phyloP scores from a whole-genome alignment of 2,888 invertebrate genomes.

The Rhagonycha lutea region DNA sequence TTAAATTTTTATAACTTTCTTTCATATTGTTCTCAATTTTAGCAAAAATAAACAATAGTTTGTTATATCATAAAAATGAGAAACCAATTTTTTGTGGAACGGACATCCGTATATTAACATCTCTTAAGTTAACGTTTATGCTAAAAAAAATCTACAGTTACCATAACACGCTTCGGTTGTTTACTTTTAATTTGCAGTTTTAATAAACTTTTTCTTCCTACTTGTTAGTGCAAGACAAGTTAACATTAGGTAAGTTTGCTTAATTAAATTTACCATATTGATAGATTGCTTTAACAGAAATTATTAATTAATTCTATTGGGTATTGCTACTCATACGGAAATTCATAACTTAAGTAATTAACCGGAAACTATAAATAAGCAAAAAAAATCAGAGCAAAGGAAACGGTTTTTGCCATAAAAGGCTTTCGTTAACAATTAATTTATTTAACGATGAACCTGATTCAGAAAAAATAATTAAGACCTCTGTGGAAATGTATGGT shows the following conservation, averaged over 20 bases:
- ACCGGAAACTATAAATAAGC: background rate
- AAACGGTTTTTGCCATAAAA: too few relatives aligned
- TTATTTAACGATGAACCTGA: background rate
- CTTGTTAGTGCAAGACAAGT: background rate
- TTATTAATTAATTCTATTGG: too few relatives aligned
- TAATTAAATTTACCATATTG: background rate
- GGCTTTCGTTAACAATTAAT: too few relatives aligned
- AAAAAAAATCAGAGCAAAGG: too few relatives aligned
- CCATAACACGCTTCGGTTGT: background rate
- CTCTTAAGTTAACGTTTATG: constrained; percentile 17
- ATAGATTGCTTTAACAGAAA: too few relatives aligned
- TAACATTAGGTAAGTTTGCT: background rate
- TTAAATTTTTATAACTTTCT: background rate
- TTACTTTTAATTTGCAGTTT: background rate
- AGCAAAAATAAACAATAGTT: constrained; percentile 24
- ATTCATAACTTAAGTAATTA: background rate
- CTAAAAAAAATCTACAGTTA: background rate
- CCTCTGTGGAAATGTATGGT: background rate
- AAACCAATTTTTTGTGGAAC: constrained; percentile 27
- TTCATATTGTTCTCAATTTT: constrained; percentile 18
- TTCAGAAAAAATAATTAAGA: constrained; percentile 17
- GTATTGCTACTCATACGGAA: too few relatives aligned
- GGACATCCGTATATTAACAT: constrained; percentile 32
- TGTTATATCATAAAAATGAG: constrained; percentile 24
- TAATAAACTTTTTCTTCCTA: background rate